Conservation (phyloP, 2,888 invertebrate genomes). For the Malthinus seriepunctatus region DNA sequence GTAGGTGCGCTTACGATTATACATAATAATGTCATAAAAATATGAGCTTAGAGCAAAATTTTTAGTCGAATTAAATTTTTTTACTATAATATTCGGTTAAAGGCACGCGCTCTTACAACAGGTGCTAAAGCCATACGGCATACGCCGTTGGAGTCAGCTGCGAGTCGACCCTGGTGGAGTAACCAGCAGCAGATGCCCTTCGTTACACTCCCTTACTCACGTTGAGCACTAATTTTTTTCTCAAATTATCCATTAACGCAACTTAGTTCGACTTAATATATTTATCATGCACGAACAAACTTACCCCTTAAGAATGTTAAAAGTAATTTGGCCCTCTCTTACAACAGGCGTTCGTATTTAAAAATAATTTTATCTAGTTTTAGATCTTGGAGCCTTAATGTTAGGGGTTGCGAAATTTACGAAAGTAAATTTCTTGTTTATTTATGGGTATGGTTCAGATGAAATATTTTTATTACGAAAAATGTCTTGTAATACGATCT, state of each 20-base stretch:
- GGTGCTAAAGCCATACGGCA: conserved; percentile 51
- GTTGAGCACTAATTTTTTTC: conserved; percentile 18
- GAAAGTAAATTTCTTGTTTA: neutral
- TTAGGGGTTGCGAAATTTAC: neutral
- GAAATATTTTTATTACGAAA: too few species aligned
- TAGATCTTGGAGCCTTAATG: neutral
- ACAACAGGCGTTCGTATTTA: too few species aligned
- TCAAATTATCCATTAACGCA: conserved; percentile 17
- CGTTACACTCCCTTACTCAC: conserved; percentile 28
- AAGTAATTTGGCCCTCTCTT: too few species aligned
- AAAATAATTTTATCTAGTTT: neutral
- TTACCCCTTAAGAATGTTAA: too few species aligned
- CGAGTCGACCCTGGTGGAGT: conserved; percentile 34
- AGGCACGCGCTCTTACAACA: conserved; percentile 46
- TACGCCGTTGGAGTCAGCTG: conserved; percentile 49
- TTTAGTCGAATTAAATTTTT: too few species aligned
- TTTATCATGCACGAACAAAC: neutral
- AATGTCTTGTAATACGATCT: too few species aligned
- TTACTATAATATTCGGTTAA: conserved; percentile 34
- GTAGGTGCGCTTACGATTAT: too few species aligned
- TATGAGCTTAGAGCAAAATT: too few species aligned
- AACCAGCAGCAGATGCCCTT: conserved; percentile 37
- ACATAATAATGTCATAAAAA: too few species aligned
- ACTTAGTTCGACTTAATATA: conserved; percentile 4
- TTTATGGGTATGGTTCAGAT: too few species aligned